phyloP scores from a whole-genome alignment of 2,888 invertebrate species.

The Anoplius nigerrimus region DNA sequence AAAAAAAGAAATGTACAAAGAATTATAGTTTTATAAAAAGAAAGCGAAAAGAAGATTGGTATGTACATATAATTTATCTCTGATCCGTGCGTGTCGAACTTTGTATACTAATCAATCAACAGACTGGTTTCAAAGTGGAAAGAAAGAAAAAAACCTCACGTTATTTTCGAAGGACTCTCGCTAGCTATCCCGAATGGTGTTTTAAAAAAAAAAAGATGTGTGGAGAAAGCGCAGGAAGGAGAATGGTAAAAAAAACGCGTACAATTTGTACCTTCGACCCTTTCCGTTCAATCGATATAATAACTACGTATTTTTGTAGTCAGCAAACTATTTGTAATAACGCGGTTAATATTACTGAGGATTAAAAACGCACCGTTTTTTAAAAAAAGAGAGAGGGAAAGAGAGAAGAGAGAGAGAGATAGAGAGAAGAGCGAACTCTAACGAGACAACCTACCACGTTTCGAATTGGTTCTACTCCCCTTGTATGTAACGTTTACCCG shows the following conservation, averaged over 20 bases:
- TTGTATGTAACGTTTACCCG: too few relatives aligned
- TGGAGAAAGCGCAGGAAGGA: too few relatives aligned
- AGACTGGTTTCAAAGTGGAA: too few relatives aligned
- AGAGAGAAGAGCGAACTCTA: conserved; percentile 31
- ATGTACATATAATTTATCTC: conserved; percentile 14
- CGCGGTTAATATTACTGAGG: too few relatives aligned
- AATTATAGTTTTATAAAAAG: conserved; percentile 40
- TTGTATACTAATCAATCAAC: conserved; percentile 1
- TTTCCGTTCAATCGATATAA: conserved; percentile 4
- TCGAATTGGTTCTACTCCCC: conserved; percentile 22
- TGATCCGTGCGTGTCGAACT: conserved; percentile 25
- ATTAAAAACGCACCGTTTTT: conserved; percentile 21
- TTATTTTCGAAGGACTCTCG: too few relatives aligned
- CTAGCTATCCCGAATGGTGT: too few relatives aligned
- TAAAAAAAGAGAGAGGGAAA: conserved; percentile 12
- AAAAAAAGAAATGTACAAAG: conserved; percentile 40
- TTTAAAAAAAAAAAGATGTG: too few relatives aligned
- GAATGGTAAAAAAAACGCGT: too few relatives aligned
- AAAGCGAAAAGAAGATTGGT: conserved; percentile 33
- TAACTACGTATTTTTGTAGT: conserved; percentile 35
- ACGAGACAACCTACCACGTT: conserved; percentile 24
- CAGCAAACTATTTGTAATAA: conserved; percentile 17
- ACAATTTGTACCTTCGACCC: too few relatives aligned
- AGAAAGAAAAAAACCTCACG: too few relatives aligned
- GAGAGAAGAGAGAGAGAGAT: conserved; percentile 9